Conservation (phyloP, 1,140 invertebrate species). For the Callitettix versicolor region DNA sequence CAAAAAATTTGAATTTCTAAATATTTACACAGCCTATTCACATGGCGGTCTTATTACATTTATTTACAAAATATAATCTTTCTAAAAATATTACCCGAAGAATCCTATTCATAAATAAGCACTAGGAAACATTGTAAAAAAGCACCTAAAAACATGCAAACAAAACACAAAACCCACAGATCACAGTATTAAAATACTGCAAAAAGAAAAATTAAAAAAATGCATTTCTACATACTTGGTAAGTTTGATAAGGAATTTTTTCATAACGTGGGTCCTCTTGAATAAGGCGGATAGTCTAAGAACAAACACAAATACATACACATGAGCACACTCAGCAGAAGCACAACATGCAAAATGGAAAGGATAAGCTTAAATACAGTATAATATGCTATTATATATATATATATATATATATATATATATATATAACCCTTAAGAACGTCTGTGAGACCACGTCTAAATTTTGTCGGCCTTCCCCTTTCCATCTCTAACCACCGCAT, state of each 20-base stretch:
- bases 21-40: no score
- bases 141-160: not conserved
- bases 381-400: not conserved
- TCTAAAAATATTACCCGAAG: no score
- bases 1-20: no score
- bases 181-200: conserved; percentile 9
- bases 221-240: conserved; percentile 29
- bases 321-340: conserved; percentile 13
- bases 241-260: conserved; percentile 38
- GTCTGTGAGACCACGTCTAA: no score
- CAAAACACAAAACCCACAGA: not conserved
- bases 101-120: no score
- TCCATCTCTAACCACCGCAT: no score
- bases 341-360: not conserved
- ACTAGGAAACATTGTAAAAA: no score
- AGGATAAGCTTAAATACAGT: not conserved
- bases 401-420: no score
- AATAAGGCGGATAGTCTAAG: conserved; percentile 35
- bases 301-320: conserved; percentile 27
- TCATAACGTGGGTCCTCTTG: conserved; percentile 39
- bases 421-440: no score
- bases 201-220: conserved; percentile 9
- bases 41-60: no score
- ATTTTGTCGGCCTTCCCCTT: no score
- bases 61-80: no score